Conservation (phyloP, 2,888 invertebrate genomes). For the Julus scanicus region DNA sequence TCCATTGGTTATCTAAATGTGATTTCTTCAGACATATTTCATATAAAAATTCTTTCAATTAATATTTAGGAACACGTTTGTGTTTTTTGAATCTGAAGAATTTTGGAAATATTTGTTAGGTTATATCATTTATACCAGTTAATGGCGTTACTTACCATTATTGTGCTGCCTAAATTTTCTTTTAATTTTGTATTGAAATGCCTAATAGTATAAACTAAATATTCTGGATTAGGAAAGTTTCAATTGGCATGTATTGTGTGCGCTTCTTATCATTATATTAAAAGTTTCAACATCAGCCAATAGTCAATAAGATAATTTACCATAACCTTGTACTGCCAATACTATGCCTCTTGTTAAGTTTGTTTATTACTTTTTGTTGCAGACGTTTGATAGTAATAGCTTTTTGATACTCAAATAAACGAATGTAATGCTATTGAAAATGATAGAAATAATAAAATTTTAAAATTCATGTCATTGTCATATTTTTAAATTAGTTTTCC, state of each 20-base stretch:
- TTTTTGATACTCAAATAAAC: neutral
- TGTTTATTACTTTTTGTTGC: neutral
- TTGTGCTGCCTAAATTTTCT: neutral
- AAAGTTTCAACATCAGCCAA: neutral
- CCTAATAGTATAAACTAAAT: neutral
- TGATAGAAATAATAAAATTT: too few relatives aligned
- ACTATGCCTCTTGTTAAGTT: neutral
- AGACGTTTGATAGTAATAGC: neutral
- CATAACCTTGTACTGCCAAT: neutral
- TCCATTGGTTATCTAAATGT: neutral
- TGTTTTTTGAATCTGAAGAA: too few relatives aligned
- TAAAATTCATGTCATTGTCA: too few relatives aligned
- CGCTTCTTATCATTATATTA: neutral
- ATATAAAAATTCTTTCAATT: too few relatives aligned
- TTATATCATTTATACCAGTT: neutral
- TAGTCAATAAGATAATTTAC: neutral
- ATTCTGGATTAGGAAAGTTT: neutral
- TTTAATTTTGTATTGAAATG: neutral
- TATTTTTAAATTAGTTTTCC: too few relatives aligned
- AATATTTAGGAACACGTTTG: too few relatives aligned
- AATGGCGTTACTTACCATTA: neutral
- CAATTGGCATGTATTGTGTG: neutral
- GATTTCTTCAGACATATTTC: neutral
- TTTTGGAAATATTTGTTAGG: too few relatives aligned
- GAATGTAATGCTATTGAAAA: neutral